phyloP scores from a whole-genome alignment of 2,797 vertebrate genomes.

The Thripadectes ignobilis region DNA sequence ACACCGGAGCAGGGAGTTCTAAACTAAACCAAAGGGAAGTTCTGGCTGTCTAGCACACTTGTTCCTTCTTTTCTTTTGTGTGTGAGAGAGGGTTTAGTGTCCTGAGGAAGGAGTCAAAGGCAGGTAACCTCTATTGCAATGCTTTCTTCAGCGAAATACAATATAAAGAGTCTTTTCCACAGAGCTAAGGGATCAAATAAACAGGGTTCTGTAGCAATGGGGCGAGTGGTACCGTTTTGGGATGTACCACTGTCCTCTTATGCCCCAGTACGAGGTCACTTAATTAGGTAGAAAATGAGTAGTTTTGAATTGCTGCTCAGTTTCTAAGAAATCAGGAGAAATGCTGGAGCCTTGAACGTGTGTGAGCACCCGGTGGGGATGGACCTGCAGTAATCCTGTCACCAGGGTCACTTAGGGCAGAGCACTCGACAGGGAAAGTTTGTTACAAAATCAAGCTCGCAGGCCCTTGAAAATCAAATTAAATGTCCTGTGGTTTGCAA shows the following conservation, averaged over 20 bases:
- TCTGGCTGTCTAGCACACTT: accelerated
- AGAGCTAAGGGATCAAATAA: too few relatives aligned
- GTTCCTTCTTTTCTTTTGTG: background rate
- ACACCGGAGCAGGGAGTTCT: accelerated
- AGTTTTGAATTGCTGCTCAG: background rate
- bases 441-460: background rate
- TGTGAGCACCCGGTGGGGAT: background rate
- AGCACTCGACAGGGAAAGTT: background rate
- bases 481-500: background rate
- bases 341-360: background rate
- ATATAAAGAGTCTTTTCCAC: background rate
- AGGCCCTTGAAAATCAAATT: background rate
- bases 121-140: accelerated
- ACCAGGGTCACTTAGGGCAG: background rate
- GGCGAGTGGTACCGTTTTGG: background rate
- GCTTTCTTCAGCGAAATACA: background rate
- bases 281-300: background rate
- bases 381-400: background rate
- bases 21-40: background rate
- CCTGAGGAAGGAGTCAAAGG: background rate
- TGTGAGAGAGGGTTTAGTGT: background rate
- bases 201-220: background rate
- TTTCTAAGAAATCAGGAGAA: background rate
- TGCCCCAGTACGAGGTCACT: too few relatives aligned
- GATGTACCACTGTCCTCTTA: accelerated